Evolutionary conservation across 1,140 invertebrate genomes (phyloP), one percentile per base, ranked within the genome.

Genomic region (Aphelenchoides fujianensis): DNA sequence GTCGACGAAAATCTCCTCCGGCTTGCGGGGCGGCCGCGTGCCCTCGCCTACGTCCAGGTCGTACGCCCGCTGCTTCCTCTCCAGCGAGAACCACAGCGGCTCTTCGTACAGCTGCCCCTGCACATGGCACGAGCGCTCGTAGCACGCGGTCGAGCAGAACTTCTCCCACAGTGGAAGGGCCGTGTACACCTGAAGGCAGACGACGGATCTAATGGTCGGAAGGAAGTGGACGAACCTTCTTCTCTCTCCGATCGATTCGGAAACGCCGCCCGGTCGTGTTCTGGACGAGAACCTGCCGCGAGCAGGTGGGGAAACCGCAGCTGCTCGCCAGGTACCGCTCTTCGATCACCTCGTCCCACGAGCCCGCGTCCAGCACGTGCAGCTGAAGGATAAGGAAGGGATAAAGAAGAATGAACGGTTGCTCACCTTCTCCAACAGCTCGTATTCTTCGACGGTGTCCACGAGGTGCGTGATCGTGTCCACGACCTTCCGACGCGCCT

Each of bases 51-150:
- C n/a, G n/a, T n/a, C n/a, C 3, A 66, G 32, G 30, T n/a, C 28
- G 3, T 66, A 66, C 23, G 37, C 12, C 1, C 31, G 16, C 32
- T 0, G 28, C n/a, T 35, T 30, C 12, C 63, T n/a, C n/a, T 66
- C 32, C 63, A 34, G 53, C n/a, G 16, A 19, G 16, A 66, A 63
- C 63, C 63, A 66, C 32, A 66, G 53, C 31, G 63, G 63, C 32
- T 66, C 63, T 66, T 66, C 63, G 63, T 66, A 31, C 12, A 66
- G 63, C 31, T 66, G 63, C 12, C 31, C n/a, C 53, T 66, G 63
- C 28, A 66, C 31, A 37, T 66, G 27, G 31, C 36, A 36, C 28
- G 63, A 66, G 12, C 32, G 16, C 16, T 66, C 63, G 63, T 66
- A 66, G 36, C 63, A 66, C n/a, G 23, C 1, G n/a, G 32, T 34